Evolutionary conservation across 2,888 invertebrate genomes (phyloP).

Genomic region (Phaonia tiefii): DNA sequence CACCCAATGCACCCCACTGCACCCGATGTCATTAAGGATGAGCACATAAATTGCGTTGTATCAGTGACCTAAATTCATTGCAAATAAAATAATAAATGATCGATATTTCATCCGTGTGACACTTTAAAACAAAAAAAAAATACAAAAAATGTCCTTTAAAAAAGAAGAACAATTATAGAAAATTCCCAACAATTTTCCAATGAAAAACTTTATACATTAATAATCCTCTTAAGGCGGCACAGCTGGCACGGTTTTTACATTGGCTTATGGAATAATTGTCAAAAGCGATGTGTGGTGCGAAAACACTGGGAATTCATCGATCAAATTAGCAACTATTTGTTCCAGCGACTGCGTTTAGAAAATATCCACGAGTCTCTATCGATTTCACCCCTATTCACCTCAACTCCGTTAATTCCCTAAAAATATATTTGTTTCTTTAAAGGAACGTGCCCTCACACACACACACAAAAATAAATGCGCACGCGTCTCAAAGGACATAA

Average conservation of each 20-base stretch:
- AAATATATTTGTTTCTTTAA: neutral
- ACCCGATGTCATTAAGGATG: slow-evolving; percentile 51
- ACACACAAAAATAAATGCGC: neutral
- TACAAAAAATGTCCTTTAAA: slow-evolving; percentile 60
- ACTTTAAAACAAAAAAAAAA: slow-evolving; percentile 47
- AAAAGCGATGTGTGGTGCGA: neutral
- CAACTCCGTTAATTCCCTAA: too few species aligned
- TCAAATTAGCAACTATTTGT: neutral
- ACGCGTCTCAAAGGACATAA: neutral
- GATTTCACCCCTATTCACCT: slow-evolving; percentile 15
- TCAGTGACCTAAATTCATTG: slow-evolving; percentile 66
- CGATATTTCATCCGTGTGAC: slow-evolving; percentile 32
- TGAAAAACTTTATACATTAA: slow-evolving; percentile 61
- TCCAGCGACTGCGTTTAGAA: neutral
- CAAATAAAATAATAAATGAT: slow-evolving; percentile 61
- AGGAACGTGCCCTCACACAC: slow-evolving; percentile 18
- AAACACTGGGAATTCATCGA: neutral
- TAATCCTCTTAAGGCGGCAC: slow-evolving; percentile 70
- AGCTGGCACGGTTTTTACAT: slow-evolving; percentile 55
- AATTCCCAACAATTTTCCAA: slow-evolving; percentile 28
- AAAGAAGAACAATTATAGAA: slow-evolving; percentile 45
- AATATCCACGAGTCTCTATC: too few species aligned
- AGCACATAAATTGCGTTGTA: slow-evolving; percentile 61
- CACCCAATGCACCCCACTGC: slow-evolving; percentile 49
- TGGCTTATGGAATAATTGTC: slow-evolving; percentile 48